Percentiles rank a stretch among this genome's conserved stretches.
Evolutionary conservation across 2,797 vertebrate genomes (phyloP).

Genomic region (Clamator glandarius): DNA sequence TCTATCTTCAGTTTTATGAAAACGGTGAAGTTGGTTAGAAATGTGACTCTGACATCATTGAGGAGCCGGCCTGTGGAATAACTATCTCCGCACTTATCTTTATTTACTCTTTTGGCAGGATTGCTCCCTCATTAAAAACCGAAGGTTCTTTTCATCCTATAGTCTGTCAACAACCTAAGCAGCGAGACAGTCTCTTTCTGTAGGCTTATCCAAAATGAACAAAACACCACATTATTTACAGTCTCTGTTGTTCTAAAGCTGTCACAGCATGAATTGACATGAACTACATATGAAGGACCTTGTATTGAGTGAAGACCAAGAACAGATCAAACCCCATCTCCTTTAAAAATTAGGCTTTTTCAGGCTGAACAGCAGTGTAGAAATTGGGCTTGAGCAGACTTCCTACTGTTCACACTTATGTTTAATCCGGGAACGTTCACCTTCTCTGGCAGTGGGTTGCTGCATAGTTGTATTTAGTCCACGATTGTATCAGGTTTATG

Average conservation of each 20-base stretch:
- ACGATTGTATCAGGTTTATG: background rate
- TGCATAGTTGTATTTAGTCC: background rate
- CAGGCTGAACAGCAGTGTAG: background rate
- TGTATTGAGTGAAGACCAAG: background rate
- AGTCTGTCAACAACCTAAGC: background rate
- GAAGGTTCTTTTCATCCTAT: background rate
- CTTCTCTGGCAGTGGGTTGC: background rate
- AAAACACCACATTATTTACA: background rate
- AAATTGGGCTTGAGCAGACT: background rate
- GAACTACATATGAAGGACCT: background rate
- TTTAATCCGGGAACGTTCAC: conserved; percentile 17
- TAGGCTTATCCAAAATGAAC: background rate
- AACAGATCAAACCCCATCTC: background rate
- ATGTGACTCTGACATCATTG: background rate
- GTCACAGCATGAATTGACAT: background rate
- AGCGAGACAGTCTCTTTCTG: background rate
- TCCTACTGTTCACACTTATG: background rate
- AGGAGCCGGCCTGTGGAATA: background rate
- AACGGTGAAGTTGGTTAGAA: conserved; percentile 16
- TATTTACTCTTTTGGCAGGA: background rate
- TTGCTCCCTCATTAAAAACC: conserved; percentile 4
- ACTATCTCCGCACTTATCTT: background rate
- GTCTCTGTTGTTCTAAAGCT: background rate
- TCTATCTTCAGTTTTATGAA: conserved; percentile 8
- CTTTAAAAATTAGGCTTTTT: background rate